Base-by-base conservation (phyloP, 92 coral and sea anemone species). In the Epizoanthus scotinus region DNA sequence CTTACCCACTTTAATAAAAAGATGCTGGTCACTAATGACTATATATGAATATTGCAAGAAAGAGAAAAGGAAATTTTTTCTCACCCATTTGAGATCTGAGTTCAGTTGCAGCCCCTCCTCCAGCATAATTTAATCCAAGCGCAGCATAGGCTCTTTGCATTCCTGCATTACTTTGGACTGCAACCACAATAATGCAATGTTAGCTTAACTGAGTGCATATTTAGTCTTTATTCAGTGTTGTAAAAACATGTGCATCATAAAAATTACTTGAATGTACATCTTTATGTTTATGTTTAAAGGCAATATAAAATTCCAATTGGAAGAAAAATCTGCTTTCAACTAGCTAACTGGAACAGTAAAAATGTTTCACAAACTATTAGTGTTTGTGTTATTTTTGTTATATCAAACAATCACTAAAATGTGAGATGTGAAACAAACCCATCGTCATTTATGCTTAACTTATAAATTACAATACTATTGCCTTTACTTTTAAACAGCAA, bases 61-160 rank as follows among this genome's bases (percentile, higher is more conserved):
- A 8, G 22, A 10, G 20, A 13, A 64, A 63, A 64, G 20, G 38
- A 64, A 20, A 27, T 3, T 20, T 38, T 73, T 5, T 58, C 81
- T 75, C 68, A 75, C 81, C 67, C 29, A 75, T 38, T 29, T 58
- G 81, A 36, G 79, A 73, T 21, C 66, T 64, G 15, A 57, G 79
- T 19, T 86, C 84, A 44, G 94, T 84, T 25, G 84, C 82, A 71
- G 88, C 83, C 71, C 87, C 88, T 73, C 90, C 87, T 24, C 85
- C 89, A 77, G 83, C 84, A 71, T 71, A 84, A 73, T 82, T 88
- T 81, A 85, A 85, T 63, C 98, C 98, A 69, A 94, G 97, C 54
- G 98, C 98, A 81, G 93, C 92, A 79, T 94, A 94, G 27, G 98
- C 98, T 67, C 90, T 90, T 63, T 92, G 92, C 93, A 94, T 86